These are phyloP conservation scores for Sciurus vulgaris DNA, from an alignment of 2,797 vertebrate genomes.

Conservation along the genomic window DNA sequence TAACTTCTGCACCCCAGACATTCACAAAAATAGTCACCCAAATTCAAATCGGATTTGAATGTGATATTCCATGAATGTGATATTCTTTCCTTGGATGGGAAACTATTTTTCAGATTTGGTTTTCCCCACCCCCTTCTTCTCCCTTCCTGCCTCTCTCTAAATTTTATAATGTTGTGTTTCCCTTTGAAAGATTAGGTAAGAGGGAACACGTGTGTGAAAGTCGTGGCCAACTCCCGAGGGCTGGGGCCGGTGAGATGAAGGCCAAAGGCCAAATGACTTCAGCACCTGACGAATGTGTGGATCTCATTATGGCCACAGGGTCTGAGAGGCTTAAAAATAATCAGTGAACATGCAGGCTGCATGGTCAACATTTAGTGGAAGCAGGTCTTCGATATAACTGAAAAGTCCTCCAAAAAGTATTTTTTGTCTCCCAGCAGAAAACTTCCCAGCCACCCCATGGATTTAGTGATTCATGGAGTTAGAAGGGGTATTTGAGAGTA, in stretches of 20 bases:
- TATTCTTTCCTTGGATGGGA: slow-evolving; percentile 75
- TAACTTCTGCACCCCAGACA: slow-evolving; percentile 13
- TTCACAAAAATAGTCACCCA: slow-evolving; percentile 41
- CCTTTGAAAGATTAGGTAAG: slow-evolving; percentile 80
- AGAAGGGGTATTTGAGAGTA: background rate
- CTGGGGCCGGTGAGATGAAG: slow-evolving; percentile 52
- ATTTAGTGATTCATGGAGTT: background rate
- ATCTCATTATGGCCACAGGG: slow-evolving; percentile 75
- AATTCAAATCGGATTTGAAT: slow-evolving; percentile 51
- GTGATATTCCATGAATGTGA: slow-evolving; percentile 70
- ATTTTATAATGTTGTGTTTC: slow-evolving; percentile 75
- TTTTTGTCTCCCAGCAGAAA: slow-evolving; percentile 4
- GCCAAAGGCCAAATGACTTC: slow-evolving; percentile 79
- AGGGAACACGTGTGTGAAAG: slow-evolving; percentile 82
- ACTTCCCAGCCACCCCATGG: background rate
- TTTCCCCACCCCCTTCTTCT: slow-evolving; percentile 61
- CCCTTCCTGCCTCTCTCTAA: slow-evolving; percentile 42
- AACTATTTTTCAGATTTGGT: slow-evolving; percentile 77
- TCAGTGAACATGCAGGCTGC: slow-evolving; percentile 32
- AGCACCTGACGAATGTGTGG: slow-evolving; percentile 81
- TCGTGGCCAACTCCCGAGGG: slow-evolving; percentile 51
- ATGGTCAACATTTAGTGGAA: slow-evolving; percentile 52
- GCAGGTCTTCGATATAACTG: background rate
- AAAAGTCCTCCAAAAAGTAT: background rate
- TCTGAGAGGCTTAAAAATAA: background rate